Conservation (phyloP, 2,113 vertebrate species). For the Notothenia coriiceps region DNA sequence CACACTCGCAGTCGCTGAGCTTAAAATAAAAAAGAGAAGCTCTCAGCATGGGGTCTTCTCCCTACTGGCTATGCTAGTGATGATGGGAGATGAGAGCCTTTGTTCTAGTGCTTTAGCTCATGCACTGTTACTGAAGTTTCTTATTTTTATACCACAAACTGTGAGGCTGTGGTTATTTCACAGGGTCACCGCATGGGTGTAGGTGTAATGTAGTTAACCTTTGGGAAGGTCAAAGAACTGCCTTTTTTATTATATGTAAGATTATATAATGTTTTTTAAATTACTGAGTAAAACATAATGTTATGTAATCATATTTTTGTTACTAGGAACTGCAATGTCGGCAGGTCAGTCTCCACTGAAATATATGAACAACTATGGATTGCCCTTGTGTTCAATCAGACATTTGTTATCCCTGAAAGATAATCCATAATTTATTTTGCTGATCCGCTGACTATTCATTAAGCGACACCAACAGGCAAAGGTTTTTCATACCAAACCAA, state of each 20-base stretch:
- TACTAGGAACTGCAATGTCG: neutral
- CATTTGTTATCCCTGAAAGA: neutral
- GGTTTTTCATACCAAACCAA: no score
- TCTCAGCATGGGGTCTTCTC: constrained; percentile 40
- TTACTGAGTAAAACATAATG: neutral
- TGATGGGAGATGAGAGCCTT: constrained; percentile 15
- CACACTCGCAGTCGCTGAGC: constrained; percentile 38
- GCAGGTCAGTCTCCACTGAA: neutral
- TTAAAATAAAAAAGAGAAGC: constrained; percentile 10
- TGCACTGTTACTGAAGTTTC: constrained; percentile 2
- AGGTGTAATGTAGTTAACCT: neutral
- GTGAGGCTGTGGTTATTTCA: neutral
- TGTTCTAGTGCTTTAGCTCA: constrained; percentile 19
- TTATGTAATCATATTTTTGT: neutral
- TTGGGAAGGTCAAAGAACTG: neutral
- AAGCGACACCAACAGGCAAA: no score
- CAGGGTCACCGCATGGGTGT: neutral
- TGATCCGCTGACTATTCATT: neutral
- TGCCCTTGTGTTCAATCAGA: neutral
- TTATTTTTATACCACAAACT: constrained; percentile 19
- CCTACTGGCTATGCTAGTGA: constrained; percentile 8
- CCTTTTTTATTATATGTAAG: neutral
- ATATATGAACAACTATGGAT: constrained; percentile 5
- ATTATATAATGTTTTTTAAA: neutral
- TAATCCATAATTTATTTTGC: constrained; percentile 12